Base-by-base conservation (phyloP, 1,140 invertebrate genomes). In the Ridgeia piscesae region DNA sequence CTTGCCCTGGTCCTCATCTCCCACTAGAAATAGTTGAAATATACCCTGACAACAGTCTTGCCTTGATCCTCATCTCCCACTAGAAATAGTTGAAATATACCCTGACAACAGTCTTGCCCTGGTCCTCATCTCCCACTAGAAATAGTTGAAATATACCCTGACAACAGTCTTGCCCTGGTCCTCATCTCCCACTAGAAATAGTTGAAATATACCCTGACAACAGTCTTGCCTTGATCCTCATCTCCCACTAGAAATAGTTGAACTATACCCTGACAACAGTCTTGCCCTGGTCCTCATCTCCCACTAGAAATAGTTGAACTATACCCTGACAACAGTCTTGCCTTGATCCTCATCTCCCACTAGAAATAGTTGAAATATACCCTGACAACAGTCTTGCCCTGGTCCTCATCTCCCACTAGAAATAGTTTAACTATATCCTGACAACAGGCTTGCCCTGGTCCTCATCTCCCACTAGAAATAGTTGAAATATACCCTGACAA, bases 121-220 rank as follows among this genome's bases (percentile, higher is more conserved):
- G 35, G 42, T 94, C 93, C 34, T 35, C 88, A 34, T 93, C 96
- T 77, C 95, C 92, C 93, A 96, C 94, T 42, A 34, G n/a, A 91
- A 90, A 35, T 48, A 77, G 93, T 42, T 11, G 42, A 42, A 11
- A 42, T 35, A 33, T 90, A 35, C 35, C 35, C n/a, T 35, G 90
- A 92, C 35, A 8, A 50, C 92, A 34, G 33, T 50, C 91, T 92
- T 93, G 31, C 93, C 77, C 33, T 91, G 35, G 42, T 94, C 93
- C 34, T 35, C 88, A 34, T 93, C 96, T 77, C 95, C 92, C 93
- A 96, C 94, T 42, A 34, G n/a, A 91, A 90, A 35, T 48, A 77
- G 93, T 42, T 11, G 42, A 42, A 11, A 42, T 35, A 33, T 90
- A 35, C 35, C 35, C n/a, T 35, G 90, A 92, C 35, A 8, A 50